These are phyloP conservation scores for Fragariocoptes setiger DNA, from an alignment of 1,140 invertebrate genomes.

Conservation along the genomic window DNA sequence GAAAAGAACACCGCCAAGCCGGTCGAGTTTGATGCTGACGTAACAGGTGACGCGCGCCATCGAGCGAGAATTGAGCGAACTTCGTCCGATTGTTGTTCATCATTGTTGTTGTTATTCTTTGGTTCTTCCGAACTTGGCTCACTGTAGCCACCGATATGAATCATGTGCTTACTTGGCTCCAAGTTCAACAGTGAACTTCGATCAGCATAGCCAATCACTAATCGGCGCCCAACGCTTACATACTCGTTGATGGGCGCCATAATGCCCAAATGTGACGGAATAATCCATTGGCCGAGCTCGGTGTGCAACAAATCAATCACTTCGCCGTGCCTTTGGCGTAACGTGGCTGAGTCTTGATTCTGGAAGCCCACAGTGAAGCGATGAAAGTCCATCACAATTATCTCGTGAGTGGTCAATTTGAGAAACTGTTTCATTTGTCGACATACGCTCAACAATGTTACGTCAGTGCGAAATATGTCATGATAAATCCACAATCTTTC, in stretches of 20 bases:
- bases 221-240: neutral
- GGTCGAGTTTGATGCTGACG: slow-evolving; percentile 12
- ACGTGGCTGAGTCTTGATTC: slow-evolving; percentile 9
- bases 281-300: slow-evolving; percentile 20
- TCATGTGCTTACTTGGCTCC: neutral
- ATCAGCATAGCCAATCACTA: neutral
- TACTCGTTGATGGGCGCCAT: slow-evolving; percentile 8
- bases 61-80: slow-evolving; percentile 13
- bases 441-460: slow-evolving; percentile 12
- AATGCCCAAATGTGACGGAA: slow-evolving; percentile 20
- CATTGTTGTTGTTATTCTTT: neutral
- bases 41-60: slow-evolving; percentile 25
- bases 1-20: slow-evolving; percentile 15
- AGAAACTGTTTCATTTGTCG: slow-evolving; percentile 13
- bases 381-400: slow-evolving; percentile 16
- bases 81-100: neutral
- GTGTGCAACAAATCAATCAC: slow-evolving; percentile 20
- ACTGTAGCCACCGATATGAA: neutral
- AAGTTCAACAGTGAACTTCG: neutral
- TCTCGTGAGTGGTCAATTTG: slow-evolving; percentile 13
- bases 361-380: slow-evolving; percentile 14
- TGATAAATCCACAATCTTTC: slow-evolving; percentile 16
- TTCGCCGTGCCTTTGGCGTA: slow-evolving; percentile 17
- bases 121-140: neutral
- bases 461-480: slow-evolving; percentile 12